Percentiles rank a stretch among this genome's conserved stretches.
Evolutionary conservation across 2,113 vertebrate genomes (phyloP).

Genomic region (Fregata magnificens): DNA sequence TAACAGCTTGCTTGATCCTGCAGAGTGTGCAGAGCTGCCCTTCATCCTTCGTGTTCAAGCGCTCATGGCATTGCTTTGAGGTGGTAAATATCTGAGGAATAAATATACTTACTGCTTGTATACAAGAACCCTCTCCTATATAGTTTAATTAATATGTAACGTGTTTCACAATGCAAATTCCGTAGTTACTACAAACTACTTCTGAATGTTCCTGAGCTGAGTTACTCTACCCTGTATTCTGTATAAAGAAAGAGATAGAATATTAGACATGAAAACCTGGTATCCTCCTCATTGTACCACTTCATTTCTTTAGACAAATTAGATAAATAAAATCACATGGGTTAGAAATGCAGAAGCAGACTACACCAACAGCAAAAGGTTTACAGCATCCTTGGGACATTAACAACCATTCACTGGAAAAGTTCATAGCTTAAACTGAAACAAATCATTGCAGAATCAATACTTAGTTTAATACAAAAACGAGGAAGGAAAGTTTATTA

Average conservation of each 20-base stretch:
- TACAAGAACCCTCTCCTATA: neutral
- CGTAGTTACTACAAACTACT: neutral
- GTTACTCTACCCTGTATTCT: neutral
- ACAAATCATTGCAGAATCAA: neutral
- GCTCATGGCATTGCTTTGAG: neutral
- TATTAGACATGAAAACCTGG: neutral
- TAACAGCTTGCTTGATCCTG: neutral
- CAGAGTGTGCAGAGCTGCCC: neutral
- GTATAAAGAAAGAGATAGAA: neutral
- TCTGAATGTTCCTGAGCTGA: neutral
- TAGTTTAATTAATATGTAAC: neutral
- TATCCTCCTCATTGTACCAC: neutral
- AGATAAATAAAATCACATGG: neutral
- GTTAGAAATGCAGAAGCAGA: neutral
- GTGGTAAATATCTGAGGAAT: neutral
- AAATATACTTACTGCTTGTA: neutral
- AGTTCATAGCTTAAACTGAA: neutral
- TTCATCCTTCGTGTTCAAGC: neutral
- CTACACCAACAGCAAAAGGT: neutral
- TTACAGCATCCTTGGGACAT: neutral
- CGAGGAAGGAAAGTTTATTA: neutral
- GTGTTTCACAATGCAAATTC: neutral
- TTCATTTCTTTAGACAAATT: neutral
- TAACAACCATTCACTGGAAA: neutral
- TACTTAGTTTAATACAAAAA: neutral